These are phyloP conservation scores for Ischnus inquisitorius DNA, from an alignment of 2,888 invertebrate species.

Conservation along the genomic window DNA sequence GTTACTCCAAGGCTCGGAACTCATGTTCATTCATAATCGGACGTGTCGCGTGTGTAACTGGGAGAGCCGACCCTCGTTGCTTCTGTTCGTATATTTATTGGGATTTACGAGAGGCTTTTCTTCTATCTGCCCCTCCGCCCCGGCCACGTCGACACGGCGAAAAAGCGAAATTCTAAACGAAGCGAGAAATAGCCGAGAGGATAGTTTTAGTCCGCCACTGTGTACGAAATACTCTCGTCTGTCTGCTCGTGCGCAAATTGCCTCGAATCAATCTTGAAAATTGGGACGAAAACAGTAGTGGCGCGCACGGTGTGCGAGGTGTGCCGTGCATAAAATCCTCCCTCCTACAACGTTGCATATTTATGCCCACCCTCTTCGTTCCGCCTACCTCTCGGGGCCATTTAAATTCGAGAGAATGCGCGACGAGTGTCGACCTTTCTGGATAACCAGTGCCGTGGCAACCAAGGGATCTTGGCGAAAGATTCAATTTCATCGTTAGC, in stretches of 20 bases:
- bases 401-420: constrained; percentile 74
- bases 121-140: too few species aligned
- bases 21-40: constrained; percentile 52
- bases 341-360: constrained; percentile 74
- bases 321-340: constrained; percentile 71
- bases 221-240: constrained; percentile 21
- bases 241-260: constrained; percentile 66
- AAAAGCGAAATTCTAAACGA: neutral
- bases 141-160: neutral
- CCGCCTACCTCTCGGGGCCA: constrained; percentile 59
- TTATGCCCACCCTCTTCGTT: constrained; percentile 70
- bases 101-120: neutral
- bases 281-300: constrained; percentile 73
- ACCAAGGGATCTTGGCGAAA: constrained; percentile 34
- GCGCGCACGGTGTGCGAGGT: constrained; percentile 57
- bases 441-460: constrained; percentile 57
- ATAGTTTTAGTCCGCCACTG: neutral
- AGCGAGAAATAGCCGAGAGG: neutral
- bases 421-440: constrained; percentile 70
- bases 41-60: neutral
- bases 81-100: neutral
- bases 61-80: too few species aligned
- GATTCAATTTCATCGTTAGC: constrained; percentile 32
- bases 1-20: neutral
- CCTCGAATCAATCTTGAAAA: constrained; percentile 78